These are phyloP conservation scores for Dryomyza anilis DNA, from an alignment of 2,888 invertebrate genomes.

Conservation along the genomic window DNA sequence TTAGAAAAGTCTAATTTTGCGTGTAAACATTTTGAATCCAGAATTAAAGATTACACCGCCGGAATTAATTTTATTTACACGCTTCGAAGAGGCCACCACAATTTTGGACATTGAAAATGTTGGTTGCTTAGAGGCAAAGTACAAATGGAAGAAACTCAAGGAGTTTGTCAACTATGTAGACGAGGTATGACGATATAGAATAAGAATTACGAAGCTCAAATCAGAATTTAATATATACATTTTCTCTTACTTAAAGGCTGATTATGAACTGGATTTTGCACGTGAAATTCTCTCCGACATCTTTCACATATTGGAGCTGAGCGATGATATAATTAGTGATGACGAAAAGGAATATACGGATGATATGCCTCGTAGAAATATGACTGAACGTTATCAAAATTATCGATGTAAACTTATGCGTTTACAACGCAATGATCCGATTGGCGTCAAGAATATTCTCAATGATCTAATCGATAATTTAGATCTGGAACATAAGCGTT, in stretches of 20 bases:
- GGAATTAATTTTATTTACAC: slow-evolving; percentile 46
- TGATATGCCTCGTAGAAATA: slow-evolving; percentile 37
- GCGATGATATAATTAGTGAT: slow-evolving; percentile 33
- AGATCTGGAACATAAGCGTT: slow-evolving; percentile 42
- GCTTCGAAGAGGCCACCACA: slow-evolving; percentile 35
- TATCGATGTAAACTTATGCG: slow-evolving; percentile 42
- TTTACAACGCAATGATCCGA: slow-evolving; percentile 28
- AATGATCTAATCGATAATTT: slow-evolving; percentile 47
- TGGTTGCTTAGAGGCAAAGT: slow-evolving; percentile 42
- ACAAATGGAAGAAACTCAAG: slow-evolving; percentile 47
- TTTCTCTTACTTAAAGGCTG: slow-evolving; percentile 36
- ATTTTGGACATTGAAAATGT: slow-evolving; percentile 42
- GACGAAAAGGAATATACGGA: slow-evolving; percentile 36
- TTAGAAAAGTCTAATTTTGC: slow-evolving; percentile 40
- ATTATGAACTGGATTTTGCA: slow-evolving; percentile 41
- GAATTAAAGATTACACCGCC: slow-evolving; percentile 42
- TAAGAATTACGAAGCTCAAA: not conserved
- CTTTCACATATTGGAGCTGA: slow-evolving; percentile 43
- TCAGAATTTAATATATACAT: too few relatives aligned
- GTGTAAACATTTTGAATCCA: slow-evolving; percentile 41
- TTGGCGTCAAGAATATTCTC: slow-evolving; percentile 40
- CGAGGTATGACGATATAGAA: slow-evolving; percentile 16
- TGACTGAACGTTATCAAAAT: slow-evolving; percentile 43
- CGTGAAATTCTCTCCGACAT: slow-evolving; percentile 48
- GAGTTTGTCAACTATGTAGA: slow-evolving; percentile 37